Base-by-base conservation (phyloP, 2,113 vertebrate genomes). In the Pipa parva region DNA sequence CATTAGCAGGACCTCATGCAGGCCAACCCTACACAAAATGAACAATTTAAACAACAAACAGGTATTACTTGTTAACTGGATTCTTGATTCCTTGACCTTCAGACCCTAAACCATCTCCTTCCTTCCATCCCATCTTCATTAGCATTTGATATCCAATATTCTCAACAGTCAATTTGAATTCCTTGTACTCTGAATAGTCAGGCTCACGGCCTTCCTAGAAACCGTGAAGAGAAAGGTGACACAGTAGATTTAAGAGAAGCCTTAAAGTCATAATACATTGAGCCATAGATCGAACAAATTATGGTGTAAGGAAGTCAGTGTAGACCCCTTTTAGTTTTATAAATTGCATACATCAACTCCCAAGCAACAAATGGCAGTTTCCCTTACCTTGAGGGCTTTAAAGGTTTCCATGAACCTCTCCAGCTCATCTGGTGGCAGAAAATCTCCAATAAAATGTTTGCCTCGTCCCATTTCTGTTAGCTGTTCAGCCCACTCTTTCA, bases 101-200 rank as follows among this genome's bases (percentile, higher is more conserved):
- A 0, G 88, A 89, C 25, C 97, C 97, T 3, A 99, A 86, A 0
- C 97, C 97, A 0, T 99, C 95, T 0, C 97, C 97, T 64, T 99
- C 97, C 77, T 96, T 97, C 97, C 97, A 99, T 72, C 97, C 97
- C 97, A 99, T 99, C 79, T 98, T 99, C 95, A 99, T 95, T 22
- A 99, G 87, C 97, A 99, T 99, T 64, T 93, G 91, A 83, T 97
- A 99, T 62, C 97, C 97, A 1, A 99, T 93, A 83, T 99, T 99
- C 76, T 99, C 97, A 78, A 99, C 94, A 0, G 97, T 99, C 83
- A 99, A 79, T 75, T 97, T 98, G 83, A 99, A 99, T 73, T 99
- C 97, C 76, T 99, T 99, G 80, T 99, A 99, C 75, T 99, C 97
- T 0, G 97, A 98, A 75, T 97, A 97, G 83, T 99, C 97, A 0